A percentile compares a stretch with the other conserved stretches of the same genome.
phyloP scores from a whole-genome alignment of 2,888 invertebrate species.

The Odontocerum albicorne region DNA sequence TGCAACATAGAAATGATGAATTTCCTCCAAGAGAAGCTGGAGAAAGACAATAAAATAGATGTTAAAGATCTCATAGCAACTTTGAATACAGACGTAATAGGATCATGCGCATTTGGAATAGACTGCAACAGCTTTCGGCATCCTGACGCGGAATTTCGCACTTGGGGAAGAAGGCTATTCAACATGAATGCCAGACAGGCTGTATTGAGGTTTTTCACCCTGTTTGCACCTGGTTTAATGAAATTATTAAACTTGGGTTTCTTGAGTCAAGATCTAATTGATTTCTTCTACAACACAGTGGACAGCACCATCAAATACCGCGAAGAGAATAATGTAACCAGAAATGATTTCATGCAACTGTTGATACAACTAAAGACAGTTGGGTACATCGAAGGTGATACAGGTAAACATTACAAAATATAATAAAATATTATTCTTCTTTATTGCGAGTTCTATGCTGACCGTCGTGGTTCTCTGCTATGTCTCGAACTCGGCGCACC shows the following conservation, averaged over 20 bases:
- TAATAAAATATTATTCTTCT: too few species aligned
- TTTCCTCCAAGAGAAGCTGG: slow-evolving; percentile 31
- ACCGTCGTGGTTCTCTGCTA: too few species aligned
- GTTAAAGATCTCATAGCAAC: slow-evolving; percentile 48
- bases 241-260: slow-evolving; percentile 2
- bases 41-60: slow-evolving; percentile 40
- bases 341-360: slow-evolving; percentile 59
- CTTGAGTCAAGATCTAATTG: slow-evolving; percentile 10
- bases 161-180: slow-evolving; percentile 33
- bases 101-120: slow-evolving; percentile 52
- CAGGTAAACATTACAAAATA: background rate
- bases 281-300: slow-evolving; percentile 50
- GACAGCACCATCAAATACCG: slow-evolving; percentile 49
- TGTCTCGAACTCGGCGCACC: too few species aligned
- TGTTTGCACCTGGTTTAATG: slow-evolving; percentile 12
- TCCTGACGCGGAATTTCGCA: slow-evolving; percentile 44
- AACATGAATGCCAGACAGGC: background rate
- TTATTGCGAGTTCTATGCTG: too few species aligned
- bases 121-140: slow-evolving; percentile 48
- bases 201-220: slow-evolving; percentile 1
- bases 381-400: slow-evolving; percentile 8
- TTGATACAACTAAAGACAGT: slow-evolving; percentile 54
- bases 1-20: slow-evolving; percentile 49
- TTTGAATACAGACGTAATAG: slow-evolving; percentile 55
- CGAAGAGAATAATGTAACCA: slow-evolving; percentile 44